Evolutionary conservation across 2,888 invertebrate species (phyloP).

Genomic region (Ferdinandea cuprea): DNA sequence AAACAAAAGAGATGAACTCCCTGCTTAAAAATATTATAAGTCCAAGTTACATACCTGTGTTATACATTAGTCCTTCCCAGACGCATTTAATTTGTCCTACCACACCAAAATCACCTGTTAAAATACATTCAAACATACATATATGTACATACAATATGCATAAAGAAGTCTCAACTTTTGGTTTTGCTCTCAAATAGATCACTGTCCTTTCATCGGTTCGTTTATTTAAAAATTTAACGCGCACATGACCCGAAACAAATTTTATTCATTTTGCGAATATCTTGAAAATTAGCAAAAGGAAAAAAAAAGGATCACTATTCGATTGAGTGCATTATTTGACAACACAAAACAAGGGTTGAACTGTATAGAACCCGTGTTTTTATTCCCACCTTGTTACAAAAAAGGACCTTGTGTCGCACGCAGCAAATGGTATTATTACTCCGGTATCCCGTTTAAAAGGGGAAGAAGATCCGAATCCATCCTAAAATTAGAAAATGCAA

Average conservation of each 20-base stretch:
- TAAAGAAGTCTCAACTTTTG: too few species aligned
- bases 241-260: constrained; percentile 16
- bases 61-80: too few species aligned
- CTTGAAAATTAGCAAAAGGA: constrained; percentile 9
- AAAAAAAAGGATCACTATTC: constrained; percentile 37
- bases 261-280: constrained; percentile 15
- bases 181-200: too few species aligned
- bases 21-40: too few species aligned
- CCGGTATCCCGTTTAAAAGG: constrained; percentile 6
- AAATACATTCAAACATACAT: too few species aligned
- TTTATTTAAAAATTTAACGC: background rate
- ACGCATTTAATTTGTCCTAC: too few species aligned
- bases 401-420: constrained; percentile 47
- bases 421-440: constrained; percentile 26
- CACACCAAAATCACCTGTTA: too few species aligned
- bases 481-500: constrained; percentile 53
- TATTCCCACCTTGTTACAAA: constrained; percentile 56
- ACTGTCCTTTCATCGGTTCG: too few species aligned
- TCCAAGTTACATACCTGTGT: too few species aligned
- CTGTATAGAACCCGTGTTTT: constrained; percentile 47
- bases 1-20: too few species aligned
- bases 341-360: constrained; percentile 51
- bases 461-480: constrained; percentile 19
- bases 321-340: constrained; percentile 45
- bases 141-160: too few species aligned